Evolutionary conservation across 2,888 invertebrate species (phyloP).

Genomic region (Ennomos quercinarius): DNA sequence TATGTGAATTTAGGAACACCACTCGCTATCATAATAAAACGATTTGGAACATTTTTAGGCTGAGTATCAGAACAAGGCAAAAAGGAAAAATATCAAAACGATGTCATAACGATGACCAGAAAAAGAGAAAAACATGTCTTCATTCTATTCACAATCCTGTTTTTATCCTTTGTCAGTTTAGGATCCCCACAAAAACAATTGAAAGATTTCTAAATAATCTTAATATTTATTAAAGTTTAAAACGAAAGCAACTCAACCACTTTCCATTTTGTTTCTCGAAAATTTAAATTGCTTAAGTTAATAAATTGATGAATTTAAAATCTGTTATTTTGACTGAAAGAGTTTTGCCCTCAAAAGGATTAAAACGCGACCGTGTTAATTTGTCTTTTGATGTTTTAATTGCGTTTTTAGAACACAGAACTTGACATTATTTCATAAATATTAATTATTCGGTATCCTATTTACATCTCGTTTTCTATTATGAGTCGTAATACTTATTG

Average conservation of each 20-base stretch:
- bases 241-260: constrained; percentile 1
- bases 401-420: constrained; percentile 19
- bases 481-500: not conserved
- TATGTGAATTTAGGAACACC: constrained; percentile 50
- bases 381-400: constrained; percentile 28
- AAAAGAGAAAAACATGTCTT: not conserved
- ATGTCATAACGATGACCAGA: constrained; percentile 5
- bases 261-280: constrained; percentile 4
- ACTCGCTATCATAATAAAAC: constrained; percentile 23
- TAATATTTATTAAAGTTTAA: no score
- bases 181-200: no score
- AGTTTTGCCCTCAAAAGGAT: constrained; percentile 15
- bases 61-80: not conserved
- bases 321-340: constrained; percentile 21
- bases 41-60: constrained; percentile 15
- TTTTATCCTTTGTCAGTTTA: no score
- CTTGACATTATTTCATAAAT: constrained; percentile 35
- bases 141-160: no score
- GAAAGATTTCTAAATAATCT: no score
- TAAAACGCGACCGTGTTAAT: constrained; percentile 22
- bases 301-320: constrained; percentile 21
- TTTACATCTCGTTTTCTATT: constrained; percentile 6
- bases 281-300: constrained; percentile 15
- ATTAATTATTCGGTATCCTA: constrained; percentile 19
- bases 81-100: not conserved